Evolutionary conservation across 1,140 invertebrate species (phyloP).

Genomic region (Diuraphis noxia): DNA sequence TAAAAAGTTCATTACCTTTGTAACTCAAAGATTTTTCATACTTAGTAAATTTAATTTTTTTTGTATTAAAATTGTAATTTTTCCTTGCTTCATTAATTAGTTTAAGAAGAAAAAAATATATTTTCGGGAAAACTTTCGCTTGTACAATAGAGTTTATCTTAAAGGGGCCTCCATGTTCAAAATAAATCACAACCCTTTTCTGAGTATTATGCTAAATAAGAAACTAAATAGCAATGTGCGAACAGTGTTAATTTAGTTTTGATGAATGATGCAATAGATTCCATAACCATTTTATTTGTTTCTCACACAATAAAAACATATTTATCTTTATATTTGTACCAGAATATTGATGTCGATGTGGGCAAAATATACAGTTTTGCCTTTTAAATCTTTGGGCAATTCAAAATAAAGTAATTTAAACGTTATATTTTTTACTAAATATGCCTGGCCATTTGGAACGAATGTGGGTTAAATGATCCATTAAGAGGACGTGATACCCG

Average conservation of each 20-base stretch:
- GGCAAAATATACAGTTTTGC: background rate
- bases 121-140: background rate
- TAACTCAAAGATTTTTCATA: background rate
- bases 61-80: background rate
- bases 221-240: background rate
- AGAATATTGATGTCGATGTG: background rate
- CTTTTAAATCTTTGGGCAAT: background rate
- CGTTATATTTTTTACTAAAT: background rate
- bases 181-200: background rate
- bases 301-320: background rate
- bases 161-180: background rate
- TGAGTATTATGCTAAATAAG: background rate
- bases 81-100: background rate
- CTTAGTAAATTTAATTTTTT: background rate
- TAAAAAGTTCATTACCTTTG: background rate
- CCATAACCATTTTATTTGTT: background rate
- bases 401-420: slow-evolving; percentile 5
- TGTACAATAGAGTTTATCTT: background rate
- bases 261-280: background rate
- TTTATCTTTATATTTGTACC: background rate
- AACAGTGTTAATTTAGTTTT: slow-evolving; percentile 2
- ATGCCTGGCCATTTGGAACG: background rate
- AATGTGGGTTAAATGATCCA: background rate
- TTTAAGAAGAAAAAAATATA: background rate
- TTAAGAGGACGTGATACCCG: too few species aligned